These are phyloP conservation scores for Harmothoe impar DNA, from an alignment of 2,888 invertebrate genomes.

Conservation along the genomic window DNA sequence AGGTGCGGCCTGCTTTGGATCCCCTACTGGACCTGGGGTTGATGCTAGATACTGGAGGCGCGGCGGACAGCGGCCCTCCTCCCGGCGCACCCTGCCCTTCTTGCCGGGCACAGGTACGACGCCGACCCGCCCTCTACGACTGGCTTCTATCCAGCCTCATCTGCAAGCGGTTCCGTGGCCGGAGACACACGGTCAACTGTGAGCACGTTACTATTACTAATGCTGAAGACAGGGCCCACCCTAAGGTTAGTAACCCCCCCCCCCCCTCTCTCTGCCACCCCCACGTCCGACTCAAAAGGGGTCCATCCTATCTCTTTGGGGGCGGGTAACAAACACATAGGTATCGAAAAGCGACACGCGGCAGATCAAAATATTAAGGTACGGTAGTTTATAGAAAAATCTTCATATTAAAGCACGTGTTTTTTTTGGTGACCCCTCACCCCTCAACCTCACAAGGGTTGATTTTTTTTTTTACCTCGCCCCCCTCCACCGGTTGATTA, in stretches of 20 bases:
- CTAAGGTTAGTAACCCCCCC: background rate
- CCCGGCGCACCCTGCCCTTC: background rate
- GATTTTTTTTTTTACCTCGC: no score
- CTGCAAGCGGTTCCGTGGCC: background rate
- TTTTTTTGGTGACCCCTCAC: no score
- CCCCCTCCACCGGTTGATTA: no score
- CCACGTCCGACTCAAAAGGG: no score
- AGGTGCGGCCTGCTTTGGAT: background rate
- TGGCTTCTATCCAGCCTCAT: background rate
- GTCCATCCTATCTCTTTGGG: no score
- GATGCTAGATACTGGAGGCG: background rate
- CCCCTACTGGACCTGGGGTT: background rate
- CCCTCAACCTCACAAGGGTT: no score
- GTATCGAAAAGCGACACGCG: no score
- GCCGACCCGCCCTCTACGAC: slow-evolving; percentile 1
- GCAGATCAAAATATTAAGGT: no score
- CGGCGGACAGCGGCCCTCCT: background rate
- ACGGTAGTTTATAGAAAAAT: no score
- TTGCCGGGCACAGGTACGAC: background rate
- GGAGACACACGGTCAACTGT: background rate
- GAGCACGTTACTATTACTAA: background rate
- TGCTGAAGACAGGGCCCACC: background rate
- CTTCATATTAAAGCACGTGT: no score
- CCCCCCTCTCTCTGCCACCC: background rate
- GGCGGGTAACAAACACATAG: no score